Percentiles rank a stretch among this genome's conserved stretches.
These are phyloP conservation scores for Mythimna ferrago DNA, from an alignment of 2,888 invertebrate genomes.

Conservation along the genomic window DNA sequence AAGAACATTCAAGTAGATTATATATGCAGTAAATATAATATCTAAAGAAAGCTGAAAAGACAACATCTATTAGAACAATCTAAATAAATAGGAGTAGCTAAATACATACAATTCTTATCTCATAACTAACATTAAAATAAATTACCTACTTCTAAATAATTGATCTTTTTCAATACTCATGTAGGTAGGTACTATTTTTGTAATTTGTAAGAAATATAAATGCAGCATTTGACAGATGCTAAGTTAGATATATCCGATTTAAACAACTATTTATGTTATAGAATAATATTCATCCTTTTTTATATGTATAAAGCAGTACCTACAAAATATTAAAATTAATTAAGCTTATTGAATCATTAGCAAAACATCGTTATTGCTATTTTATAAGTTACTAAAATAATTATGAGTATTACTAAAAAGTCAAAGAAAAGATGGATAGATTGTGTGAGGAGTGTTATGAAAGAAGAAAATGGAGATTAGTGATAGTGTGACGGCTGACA, in stretches of 20 bases:
- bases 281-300: constrained; percentile 14
- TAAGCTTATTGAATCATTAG: not conserved
- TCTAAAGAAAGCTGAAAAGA: constrained; percentile 35
- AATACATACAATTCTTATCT: not conserved
- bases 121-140: not conserved
- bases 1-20: constrained; percentile 7
- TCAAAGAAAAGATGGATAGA: too few species aligned
- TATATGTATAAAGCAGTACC: constrained; percentile 44
- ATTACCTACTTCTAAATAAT: constrained; percentile 42
- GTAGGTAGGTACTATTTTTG: not conserved
- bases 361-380: constrained; percentile 13
- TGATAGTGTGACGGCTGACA: too few species aligned
- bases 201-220: not conserved
- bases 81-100: not conserved
- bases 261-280: constrained; percentile 14
- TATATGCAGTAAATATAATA: constrained; percentile 28
- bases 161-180: constrained; percentile 38
- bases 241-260: not conserved
- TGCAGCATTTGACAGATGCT: not conserved
- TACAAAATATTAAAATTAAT: constrained; percentile 23
- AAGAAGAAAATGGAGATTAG: too few species aligned
- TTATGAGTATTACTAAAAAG: too few species aligned
- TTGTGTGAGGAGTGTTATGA: too few species aligned
- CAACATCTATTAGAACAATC: constrained; percentile 29
- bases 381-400: too few species aligned